Evolutionary conservation across 2,797 vertebrate species (phyloP).

Genomic region (Epinephelus awoara): DNA sequence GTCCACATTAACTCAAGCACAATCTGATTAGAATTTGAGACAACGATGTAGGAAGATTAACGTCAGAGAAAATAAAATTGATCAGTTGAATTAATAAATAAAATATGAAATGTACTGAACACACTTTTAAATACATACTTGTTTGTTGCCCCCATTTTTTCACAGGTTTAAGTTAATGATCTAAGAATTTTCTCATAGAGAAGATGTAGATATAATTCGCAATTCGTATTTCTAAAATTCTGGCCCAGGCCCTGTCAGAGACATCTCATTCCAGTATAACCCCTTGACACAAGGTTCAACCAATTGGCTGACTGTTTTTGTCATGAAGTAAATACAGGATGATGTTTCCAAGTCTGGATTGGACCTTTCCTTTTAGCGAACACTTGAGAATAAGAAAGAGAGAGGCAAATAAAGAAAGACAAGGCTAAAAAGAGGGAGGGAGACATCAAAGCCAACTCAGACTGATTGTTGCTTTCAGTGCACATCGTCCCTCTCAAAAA

Average conservation of each 20-base stretch:
- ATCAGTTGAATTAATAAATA: no score
- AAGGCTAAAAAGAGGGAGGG: neutral
- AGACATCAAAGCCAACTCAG: conserved; percentile 30
- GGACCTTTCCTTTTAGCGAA: conserved; percentile 15
- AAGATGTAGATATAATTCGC: no score
- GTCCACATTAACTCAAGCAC: no score
- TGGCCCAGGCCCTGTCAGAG: neutral
- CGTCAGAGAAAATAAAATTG: neutral
- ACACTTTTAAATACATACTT: no score
- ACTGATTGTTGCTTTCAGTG: conserved; percentile 9
- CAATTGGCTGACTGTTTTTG: conserved; percentile 21
- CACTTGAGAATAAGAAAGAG: conserved; percentile 29
- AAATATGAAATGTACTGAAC: no score
- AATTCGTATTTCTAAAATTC: neutral
- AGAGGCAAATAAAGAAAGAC: conserved; percentile 25
- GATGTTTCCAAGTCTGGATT: conserved; percentile 32
- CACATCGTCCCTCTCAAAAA: conserved; percentile 25
- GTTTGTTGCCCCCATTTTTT: no score
- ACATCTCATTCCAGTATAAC: conserved; percentile 1
- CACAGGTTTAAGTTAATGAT: no score
- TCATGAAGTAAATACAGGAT: conserved; percentile 12
- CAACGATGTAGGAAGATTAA: neutral
- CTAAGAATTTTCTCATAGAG: no score
- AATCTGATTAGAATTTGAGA: neutral
- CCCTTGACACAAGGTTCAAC: neutral